These are phyloP conservation scores for Cheilosia variabilis DNA, from an alignment of 2,888 invertebrate genomes.

Conservation along the genomic window DNA sequence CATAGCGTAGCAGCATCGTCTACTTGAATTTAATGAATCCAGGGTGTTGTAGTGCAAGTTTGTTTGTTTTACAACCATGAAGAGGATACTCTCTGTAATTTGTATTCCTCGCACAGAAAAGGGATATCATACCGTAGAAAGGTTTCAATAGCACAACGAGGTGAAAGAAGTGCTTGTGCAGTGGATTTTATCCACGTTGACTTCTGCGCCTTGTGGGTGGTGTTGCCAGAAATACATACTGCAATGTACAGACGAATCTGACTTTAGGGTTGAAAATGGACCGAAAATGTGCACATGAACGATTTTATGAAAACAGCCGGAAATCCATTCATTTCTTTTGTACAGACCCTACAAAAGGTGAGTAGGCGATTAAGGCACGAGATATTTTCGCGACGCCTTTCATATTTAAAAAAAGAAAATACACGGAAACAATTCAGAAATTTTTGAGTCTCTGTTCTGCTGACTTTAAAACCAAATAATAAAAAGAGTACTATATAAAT, in stretches of 20 bases:
- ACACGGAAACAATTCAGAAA: too few relatives aligned
- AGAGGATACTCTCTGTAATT: slow-evolving; percentile 22
- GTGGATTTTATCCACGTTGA: slow-evolving; percentile 36
- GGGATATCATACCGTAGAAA: neutral
- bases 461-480: too few relatives aligned
- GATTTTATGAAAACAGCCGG: neutral
- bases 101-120: neutral
- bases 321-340: neutral
- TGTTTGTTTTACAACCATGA: slow-evolving; percentile 24
- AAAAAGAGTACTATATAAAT: too few relatives aligned
- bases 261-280: neutral
- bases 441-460: too few relatives aligned
- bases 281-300: neutral
- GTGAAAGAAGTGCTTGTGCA: slow-evolving; percentile 7
- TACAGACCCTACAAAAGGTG: too few relatives aligned
- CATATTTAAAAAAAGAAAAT: too few relatives aligned
- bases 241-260: neutral
- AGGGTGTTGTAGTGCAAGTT: slow-evolving; percentile 40
- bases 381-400: too few relatives aligned
- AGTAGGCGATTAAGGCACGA: too few relatives aligned
- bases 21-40: slow-evolving; percentile 59
- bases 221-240: slow-evolving; percentile 29
- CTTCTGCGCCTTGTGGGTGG: slow-evolving; percentile 50
- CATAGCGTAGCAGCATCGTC: slow-evolving; percentile 20
- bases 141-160: slow-evolving; percentile 4